These are phyloP conservation scores for Pteropus alecto DNA, from an alignment of 2,113 vertebrate species.

Conservation along the genomic window DNA sequence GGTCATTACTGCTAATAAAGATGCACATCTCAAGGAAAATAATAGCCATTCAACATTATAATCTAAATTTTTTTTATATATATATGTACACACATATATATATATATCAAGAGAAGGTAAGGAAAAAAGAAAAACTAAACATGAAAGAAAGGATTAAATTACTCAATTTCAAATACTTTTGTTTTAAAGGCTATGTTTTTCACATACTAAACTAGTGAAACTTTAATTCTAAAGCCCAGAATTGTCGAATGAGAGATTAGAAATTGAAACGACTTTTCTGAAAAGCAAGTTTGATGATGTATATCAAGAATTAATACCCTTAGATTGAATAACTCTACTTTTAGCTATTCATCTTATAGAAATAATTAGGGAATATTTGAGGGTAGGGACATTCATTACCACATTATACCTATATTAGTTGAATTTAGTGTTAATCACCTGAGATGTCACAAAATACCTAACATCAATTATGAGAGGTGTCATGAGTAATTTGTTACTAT, in stretches of 20 bases:
- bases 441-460: neutral
- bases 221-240: neutral
- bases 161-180: neutral
- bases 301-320: neutral
- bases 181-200: neutral
- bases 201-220: neutral
- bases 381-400: neutral
- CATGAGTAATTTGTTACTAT: neutral
- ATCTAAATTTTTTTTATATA: neutral
- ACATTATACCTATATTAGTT: neutral
- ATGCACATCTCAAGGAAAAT: neutral
- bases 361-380: neutral
- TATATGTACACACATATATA: no score
- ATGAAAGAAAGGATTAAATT: neutral
- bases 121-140: neutral
- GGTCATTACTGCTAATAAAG: neutral
- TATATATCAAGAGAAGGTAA: neutral
- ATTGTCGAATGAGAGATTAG: neutral
- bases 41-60: neutral
- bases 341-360: neutral
- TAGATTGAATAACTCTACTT: neutral
- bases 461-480: neutral
- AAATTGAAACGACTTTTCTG: neutral
- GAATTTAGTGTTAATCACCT: neutral
- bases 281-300: neutral